Base-by-base conservation (phyloP, 2,113 vertebrate genomes). In the Misgurnus mizolepis region DNA sequence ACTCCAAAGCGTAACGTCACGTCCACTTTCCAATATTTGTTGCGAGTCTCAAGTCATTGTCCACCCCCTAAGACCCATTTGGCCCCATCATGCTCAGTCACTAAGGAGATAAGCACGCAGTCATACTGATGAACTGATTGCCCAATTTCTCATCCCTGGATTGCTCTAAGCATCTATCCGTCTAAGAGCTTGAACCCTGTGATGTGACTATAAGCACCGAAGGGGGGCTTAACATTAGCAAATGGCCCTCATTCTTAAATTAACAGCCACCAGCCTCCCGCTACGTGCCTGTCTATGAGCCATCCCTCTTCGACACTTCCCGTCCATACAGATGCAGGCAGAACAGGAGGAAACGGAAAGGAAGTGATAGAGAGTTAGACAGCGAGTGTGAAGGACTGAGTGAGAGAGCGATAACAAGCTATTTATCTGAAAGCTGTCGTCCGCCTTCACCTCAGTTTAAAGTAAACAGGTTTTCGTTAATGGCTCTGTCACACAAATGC, bases 381-480 rank as follows among this genome's bases (percentile, higher is more conserved):
- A 27, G 22, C 60, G 78, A 50, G 22, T 18, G 66, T 27, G 78
- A 61, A 45, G 10, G 53, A 74, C 6, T 27, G 39, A 17, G 67
- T 22, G 64, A 47, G 27, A 55, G 69, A 50, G 75, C 14, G 60
- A 76, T 86, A 84, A 83, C 76, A 81, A 76, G 80, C 78, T 84
- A 76, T 85, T 84, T 83, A 79, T 86, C 78, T 67, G 81, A 79
- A 80, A 77, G 76, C 82, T 79, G 85, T 79, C 82, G n/a, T 34
- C 61, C 55, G 47, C 67, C 58, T 76, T 65, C 85, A 82, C 76
- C 85, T 84, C 79, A 67, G 75, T 77, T 80, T 83, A 82, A 80
- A 80, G 74, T 81, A 83, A 86, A 86, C 80, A 79, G 80, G 83
- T 77, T 83, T 75, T 67, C 85, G 83, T 86, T 87, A 88, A 81